Conservation (phyloP, 2,888 invertebrate genomes). For the Tyria jacobaeae region DNA sequence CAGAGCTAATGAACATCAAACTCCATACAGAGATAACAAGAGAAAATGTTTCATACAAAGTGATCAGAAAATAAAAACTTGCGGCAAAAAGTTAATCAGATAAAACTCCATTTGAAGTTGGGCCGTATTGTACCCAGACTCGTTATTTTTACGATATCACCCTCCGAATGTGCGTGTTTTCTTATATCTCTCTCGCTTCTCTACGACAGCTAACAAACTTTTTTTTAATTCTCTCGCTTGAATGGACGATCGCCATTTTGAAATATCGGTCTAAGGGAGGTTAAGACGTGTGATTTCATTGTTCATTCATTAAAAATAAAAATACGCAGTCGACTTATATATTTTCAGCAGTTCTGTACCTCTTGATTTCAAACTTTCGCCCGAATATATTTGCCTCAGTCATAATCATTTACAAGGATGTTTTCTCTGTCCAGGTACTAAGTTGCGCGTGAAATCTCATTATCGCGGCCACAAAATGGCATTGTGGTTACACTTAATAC, state of each 20-base stretch:
- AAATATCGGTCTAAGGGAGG: slow-evolving; percentile 6
- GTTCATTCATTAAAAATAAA: neutral
- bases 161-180: slow-evolving; percentile 49
- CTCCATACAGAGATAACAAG: slow-evolving; percentile 32
- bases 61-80: slow-evolving; percentile 49
- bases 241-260: slow-evolving; percentile 15
- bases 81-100: slow-evolving; percentile 52
- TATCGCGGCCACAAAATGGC: slow-evolving; percentile 96
- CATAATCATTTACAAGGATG: neutral
- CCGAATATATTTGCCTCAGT: no score
- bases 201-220: slow-evolving; percentile 37
- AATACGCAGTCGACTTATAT: no score
- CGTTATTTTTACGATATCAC: slow-evolving; percentile 53
- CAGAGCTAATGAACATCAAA: slow-evolving; percentile 31
- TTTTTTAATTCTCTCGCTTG: slow-evolving; percentile 45
- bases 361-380: no score
- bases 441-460: slow-evolving; percentile 92
- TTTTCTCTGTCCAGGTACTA: slow-evolving; percentile 82
- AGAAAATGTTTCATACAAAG: slow-evolving; percentile 38
- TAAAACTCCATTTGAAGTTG: slow-evolving; percentile 52
- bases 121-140: slow-evolving; percentile 52
- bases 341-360: no score
- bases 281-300: slow-evolving; percentile 10
- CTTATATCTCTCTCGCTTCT: slow-evolving; percentile 26
- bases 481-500: slow-evolving; percentile 94